Conservation (phyloP, 2,888 invertebrate species). For the Muscina levida region DNA sequence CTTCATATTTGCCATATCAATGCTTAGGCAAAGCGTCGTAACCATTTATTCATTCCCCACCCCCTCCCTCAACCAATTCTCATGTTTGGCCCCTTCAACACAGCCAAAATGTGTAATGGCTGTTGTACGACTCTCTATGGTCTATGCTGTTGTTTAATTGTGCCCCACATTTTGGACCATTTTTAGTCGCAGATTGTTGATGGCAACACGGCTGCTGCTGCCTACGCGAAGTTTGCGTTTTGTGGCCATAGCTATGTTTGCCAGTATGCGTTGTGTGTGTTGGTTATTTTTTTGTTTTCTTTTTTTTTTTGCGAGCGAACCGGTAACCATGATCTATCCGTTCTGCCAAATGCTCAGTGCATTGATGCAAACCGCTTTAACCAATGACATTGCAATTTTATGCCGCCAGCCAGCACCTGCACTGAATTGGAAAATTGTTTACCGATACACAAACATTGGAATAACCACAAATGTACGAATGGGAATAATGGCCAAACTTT, state of each 20-base stretch:
- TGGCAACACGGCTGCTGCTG: conserved; percentile 34
- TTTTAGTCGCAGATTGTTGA: conserved; percentile 52
- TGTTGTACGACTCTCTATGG: too few relatives aligned
- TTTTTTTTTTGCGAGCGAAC: conserved; percentile 11
- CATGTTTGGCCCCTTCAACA: too few relatives aligned
- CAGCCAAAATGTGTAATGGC: too few relatives aligned
- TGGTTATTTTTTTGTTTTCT: conserved; percentile 26
- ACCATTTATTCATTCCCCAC: too few relatives aligned
- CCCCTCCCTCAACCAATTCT: too few relatives aligned
- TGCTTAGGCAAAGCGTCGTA: too few relatives aligned
- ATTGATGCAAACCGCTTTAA: conserved; percentile 31
- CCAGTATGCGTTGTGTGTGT: background rate
- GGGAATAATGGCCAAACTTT: too few relatives aligned
- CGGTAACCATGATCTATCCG: conserved; percentile 21
- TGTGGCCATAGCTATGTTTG: background rate
- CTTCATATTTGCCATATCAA: too few relatives aligned
- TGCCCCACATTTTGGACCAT: conserved; percentile 51
- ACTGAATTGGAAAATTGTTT: conserved; percentile 63
- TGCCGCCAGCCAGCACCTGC: conserved; percentile 53
- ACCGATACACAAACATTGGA: conserved; percentile 55
- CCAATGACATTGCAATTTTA: conserved; percentile 49
- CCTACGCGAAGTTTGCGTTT: background rate
- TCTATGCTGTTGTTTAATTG: conserved; percentile 38
- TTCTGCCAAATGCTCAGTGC: background rate
- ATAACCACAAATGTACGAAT: conserved; percentile 19